Evolutionary conservation across 2,113 vertebrate genomes (phyloP), one percentile per base, ranked within the genome.

Genomic region (Steatornis caripensis): DNA sequence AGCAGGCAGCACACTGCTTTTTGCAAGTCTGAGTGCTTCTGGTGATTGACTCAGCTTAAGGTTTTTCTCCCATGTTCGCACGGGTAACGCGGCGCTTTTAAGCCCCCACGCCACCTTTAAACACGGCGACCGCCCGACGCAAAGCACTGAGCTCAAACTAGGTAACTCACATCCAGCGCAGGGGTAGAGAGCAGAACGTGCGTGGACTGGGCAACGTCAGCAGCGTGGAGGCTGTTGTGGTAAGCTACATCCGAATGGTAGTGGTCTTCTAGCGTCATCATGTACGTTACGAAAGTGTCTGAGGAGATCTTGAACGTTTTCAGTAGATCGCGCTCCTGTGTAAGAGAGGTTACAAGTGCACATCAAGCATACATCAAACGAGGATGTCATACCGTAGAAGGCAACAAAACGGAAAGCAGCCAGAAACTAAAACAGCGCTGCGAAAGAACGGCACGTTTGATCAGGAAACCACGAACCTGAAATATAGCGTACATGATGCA

Each of bases 401-500:
- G 49, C 9, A 30, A 46, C 2, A 34, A 8, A 20, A 2, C 49
- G 22, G 74, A 32, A 55, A 26, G 61, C 23, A 5, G 8, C 5
- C 2, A 11, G 43, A 22, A 32, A 20, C 6, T 7, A 5, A 5
- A 37, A 4, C 0, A 15, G 9, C 1, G 15, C 9, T 12, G 60
- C 30, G 2, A 27, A 71, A 75, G 21, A 46, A 20, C 7, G 34
- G 60, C 18, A n/a, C 6, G 18, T 2, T 3, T 1, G 1, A 7
- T 15, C 13, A 16, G 58, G 36, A 53, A 26, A 8, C 3, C 36
- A 97, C 99, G 11, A 27, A 99, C 99, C 99, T 99, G 99, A 74
- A 99, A 99, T 87, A 99, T 99, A 41, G 98, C 98, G 19, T 99
- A 99, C 99, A 99, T 99, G 95, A 99, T 98, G 97, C 99, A 99